These are phyloP conservation scores for Prosapia bicincta DNA, from an alignment of 2,888 invertebrate species.

Conservation along the genomic window DNA sequence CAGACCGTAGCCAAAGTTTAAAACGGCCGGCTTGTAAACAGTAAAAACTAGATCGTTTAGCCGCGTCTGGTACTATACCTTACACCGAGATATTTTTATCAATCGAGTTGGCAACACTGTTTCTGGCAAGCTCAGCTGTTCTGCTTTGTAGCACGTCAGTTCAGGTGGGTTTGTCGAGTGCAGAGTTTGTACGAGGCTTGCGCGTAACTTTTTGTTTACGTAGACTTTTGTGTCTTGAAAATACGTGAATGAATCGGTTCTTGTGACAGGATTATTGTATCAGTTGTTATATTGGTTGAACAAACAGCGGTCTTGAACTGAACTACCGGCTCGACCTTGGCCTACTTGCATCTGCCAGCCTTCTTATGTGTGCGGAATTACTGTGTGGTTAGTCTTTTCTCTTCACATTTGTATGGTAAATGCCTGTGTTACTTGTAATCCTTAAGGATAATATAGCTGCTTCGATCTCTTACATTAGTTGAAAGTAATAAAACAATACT, in stretches of 20 bases:
- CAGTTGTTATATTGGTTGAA: neutral
- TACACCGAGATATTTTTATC: neutral
- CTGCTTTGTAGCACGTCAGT: neutral
- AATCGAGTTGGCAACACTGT: neutral
- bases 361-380: neutral
- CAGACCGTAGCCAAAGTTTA: too few relatives aligned
- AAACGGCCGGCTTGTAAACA: neutral
- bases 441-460: neutral
- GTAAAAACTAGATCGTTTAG: neutral
- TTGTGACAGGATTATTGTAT: neutral
- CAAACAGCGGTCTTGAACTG: neutral
- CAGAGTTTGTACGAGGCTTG: neutral
- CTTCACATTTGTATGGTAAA: slow-evolving; percentile 2
- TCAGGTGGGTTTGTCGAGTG: neutral
- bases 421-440: neutral
- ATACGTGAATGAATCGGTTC: neutral
- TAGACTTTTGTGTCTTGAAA: neutral
- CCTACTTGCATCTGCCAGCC: neutral
- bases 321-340: neutral
- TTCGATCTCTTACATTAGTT: too few relatives aligned
- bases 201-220: neutral
- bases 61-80: neutral
- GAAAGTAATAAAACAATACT: too few relatives aligned
- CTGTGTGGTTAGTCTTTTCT: neutral
- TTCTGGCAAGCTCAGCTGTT: neutral